Evolutionary conservation across 2,888 invertebrate species (phyloP).

Genomic region (Acronicta psi): DNA sequence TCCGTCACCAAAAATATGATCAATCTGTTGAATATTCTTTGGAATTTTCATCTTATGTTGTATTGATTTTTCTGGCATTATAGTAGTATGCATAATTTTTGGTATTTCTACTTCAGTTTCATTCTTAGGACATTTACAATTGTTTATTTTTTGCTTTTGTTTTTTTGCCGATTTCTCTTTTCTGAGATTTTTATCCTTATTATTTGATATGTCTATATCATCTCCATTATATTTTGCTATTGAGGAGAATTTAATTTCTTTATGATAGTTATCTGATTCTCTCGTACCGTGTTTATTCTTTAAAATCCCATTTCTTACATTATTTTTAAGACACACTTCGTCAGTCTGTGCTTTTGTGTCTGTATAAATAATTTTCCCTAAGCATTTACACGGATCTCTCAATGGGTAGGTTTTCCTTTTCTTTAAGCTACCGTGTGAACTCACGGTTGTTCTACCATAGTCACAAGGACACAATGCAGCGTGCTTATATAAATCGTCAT

Average conservation of each 20-base stretch:
- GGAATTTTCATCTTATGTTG: too few species aligned
- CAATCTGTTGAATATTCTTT: background rate
- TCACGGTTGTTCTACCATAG: too few species aligned
- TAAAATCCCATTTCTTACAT: conserved; percentile 1
- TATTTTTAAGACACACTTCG: background rate
- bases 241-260: conserved; percentile 1
- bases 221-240: conserved; percentile 7
- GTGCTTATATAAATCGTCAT: background rate
- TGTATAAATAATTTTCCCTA: conserved; percentile 31
- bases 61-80: too few species aligned
- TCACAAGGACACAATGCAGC: too few species aligned
- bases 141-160: background rate
- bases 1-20: background rate
- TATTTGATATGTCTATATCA: background rate
- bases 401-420: background rate
- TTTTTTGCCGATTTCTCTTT: background rate
- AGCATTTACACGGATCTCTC: background rate
- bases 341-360: conserved; percentile 31
- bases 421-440: background rate
- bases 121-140: background rate
- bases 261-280: background rate
- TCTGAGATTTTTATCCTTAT: background rate
- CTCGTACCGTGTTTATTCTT: conserved; percentile 2
- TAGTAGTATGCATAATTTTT: too few species aligned
- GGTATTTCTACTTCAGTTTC: background rate